Percentiles rank a stretch among this genome's conserved stretches.
phyloP scores from a whole-genome alignment of 2,113 vertebrate species.

The Lepus timidus region DNA sequence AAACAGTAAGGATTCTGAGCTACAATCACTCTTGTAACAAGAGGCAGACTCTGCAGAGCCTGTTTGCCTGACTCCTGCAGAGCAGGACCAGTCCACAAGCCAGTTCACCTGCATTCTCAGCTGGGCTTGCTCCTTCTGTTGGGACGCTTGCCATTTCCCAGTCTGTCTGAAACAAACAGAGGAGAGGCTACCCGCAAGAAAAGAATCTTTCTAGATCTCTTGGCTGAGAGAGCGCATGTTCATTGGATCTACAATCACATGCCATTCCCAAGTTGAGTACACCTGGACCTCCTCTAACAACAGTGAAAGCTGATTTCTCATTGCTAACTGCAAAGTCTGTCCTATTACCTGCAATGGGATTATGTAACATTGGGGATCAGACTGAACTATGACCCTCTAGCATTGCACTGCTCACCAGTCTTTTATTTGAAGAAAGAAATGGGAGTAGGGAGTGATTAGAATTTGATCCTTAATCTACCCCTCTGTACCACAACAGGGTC shows the following conservation, averaged over 20 bases:
- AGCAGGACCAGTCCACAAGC: not conserved
- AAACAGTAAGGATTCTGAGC: not conserved
- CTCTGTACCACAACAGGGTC: not conserved
- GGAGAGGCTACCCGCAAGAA: not conserved
- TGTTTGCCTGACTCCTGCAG: not conserved
- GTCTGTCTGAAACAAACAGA: not conserved
- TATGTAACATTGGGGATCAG: fast-evolving
- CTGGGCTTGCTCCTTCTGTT: not conserved
- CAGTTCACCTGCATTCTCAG: not conserved
- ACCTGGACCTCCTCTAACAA: no score
- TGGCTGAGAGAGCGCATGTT: not conserved
- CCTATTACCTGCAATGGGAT: not conserved
- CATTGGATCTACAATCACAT: not conserved
- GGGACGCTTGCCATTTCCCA: not conserved
- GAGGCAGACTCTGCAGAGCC: not conserved
- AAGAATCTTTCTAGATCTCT: not conserved
- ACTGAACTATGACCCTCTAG: not conserved
- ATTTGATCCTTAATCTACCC: not conserved
- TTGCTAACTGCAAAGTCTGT: not conserved
- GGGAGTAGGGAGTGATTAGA: not conserved
- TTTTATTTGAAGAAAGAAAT: not conserved
- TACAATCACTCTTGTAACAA: not conserved
- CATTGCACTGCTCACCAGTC: not conserved
- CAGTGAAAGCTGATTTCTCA: not conserved
- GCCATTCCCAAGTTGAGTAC: not conserved